Percentiles rank a stretch among this genome's conserved stretches.
Evolutionary conservation across 2,797 vertebrate genomes (phyloP).

Genomic region (Leptatherina wallacei): DNA sequence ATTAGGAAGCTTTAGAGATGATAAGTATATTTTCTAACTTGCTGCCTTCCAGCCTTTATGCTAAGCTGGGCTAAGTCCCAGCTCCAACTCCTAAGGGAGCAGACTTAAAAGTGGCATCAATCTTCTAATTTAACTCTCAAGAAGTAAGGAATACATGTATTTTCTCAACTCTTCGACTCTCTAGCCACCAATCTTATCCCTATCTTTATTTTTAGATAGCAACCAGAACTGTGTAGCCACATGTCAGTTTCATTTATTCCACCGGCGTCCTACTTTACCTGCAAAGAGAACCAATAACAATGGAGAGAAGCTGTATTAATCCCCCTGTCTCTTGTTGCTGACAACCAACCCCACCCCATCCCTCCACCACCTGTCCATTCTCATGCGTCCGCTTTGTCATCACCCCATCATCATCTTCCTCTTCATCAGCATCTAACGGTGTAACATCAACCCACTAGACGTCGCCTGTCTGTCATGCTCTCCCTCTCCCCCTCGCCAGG

Average conservation of each 20-base stretch:
- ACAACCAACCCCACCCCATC: conserved; percentile 43
- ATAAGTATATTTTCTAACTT: not conserved
- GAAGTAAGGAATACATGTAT: not conserved
- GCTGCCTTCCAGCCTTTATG: conserved; percentile 1
- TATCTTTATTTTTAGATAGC: not conserved
- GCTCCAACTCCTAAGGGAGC: not conserved
- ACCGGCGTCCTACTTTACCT: not conserved
- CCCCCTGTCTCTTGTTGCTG: conserved; percentile 58
- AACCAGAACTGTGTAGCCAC: conserved; percentile 2
- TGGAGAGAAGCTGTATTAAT: conserved; percentile 48
- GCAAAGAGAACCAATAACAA: conserved; percentile 6
- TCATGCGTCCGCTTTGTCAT: conserved; percentile 61
- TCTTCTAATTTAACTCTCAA: not conserved
- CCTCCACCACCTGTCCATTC: conserved; percentile 48
- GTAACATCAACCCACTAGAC: conserved; percentile 72
- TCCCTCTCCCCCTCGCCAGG: conserved; percentile 13
- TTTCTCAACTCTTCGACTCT: not conserved
- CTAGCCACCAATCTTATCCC: not conserved
- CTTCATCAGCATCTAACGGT: conserved; percentile 75
- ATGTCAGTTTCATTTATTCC: conserved; percentile 13
- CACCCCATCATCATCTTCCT: conserved; percentile 68
- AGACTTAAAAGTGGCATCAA: not conserved
- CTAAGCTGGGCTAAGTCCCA: not conserved
- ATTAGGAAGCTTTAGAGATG: not conserved
- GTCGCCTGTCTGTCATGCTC: conserved; percentile 70